These are phyloP conservation scores for Stenoptilia bipunctidactyla DNA, from an alignment of 2,888 invertebrate genomes.

Conservation along the genomic window DNA sequence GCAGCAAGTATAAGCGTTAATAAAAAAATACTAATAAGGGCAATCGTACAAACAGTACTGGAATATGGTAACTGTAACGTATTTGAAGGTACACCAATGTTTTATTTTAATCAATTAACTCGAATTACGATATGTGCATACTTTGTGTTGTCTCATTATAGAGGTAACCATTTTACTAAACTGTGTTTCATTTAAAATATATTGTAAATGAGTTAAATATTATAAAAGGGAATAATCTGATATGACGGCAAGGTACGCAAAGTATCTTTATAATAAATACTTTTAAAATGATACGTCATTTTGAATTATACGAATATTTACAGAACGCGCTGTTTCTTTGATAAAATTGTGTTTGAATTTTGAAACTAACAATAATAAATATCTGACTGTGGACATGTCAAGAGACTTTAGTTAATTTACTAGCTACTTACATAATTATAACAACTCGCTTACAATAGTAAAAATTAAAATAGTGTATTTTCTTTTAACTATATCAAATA, in stretches of 20 bases:
- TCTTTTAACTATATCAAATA: slow-evolving; percentile 55
- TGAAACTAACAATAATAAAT: slow-evolving; percentile 52
- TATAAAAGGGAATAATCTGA: slow-evolving; percentile 30
- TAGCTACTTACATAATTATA: slow-evolving; percentile 53
- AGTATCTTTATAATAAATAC: slow-evolving; percentile 48
- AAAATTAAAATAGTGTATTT: slow-evolving; percentile 44
- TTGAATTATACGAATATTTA: no score
- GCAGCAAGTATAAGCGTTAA: no score
- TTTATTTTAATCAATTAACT: no score
- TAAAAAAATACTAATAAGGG: no score
- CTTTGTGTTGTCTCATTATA: no score
- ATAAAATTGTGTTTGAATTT: not conserved
- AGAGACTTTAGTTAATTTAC: slow-evolving; percentile 62
- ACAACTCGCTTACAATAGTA: slow-evolving; percentile 68
- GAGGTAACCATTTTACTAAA: no score
- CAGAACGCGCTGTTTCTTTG: no score
- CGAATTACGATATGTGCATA: not conserved
- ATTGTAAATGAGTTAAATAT: no score
- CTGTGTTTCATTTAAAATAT: no score
- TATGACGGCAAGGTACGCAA: slow-evolving; percentile 47
- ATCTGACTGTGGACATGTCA: slow-evolving; percentile 60
- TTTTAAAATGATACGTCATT: slow-evolving; percentile 45
- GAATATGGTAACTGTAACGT: slow-evolving; percentile 60
- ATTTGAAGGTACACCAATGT: slow-evolving; percentile 43
- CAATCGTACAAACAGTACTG: no score